Evolutionary conservation across 2,888 invertebrate genomes (phyloP), one percentile per base, ranked within the genome.

Genomic region (Hirudinaria manillensis): DNA sequence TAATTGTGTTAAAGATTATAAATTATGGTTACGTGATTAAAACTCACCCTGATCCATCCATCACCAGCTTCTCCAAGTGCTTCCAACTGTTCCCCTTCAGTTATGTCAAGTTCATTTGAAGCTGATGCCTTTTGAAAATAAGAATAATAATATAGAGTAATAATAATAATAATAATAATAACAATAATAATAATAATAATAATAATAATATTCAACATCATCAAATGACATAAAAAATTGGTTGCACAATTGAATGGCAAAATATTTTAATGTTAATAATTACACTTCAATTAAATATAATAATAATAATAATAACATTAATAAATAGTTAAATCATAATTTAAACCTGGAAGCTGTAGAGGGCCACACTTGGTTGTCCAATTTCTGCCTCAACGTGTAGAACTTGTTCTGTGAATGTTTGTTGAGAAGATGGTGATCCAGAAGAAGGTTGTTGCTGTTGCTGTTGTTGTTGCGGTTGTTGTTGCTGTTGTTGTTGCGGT

Each of bases 41-140:
- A 29, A 73, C 65, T 32, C 13, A 73, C 73, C 73, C 73, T 56
- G 61, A 73, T 73, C 73, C 73, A 73, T 29, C 73, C 73, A 73
- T 73, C 73, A 21, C 61, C 21, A 4, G 24, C 65, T 32, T 73
- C 73, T 65, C 73, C 73, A 32, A 73, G 24, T n/a, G 65, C 55
- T 36, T 73, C 56, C 61, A 73, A 36, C 10, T 34, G 32, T 21
- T 73, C 73, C 13, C 73, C 73, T n/a, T 73, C 73, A 4, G 21
- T 65, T 27, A 73, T 21, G 32, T 56, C 61, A 16, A 73, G 24
- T 61, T 73, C 73, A 65, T 73, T 36, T 3, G 34, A 34, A 13
- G n/a, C 65, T 2, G 73, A 36, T 3, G 55, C 73, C 73, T 73
- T 61, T 13, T 1, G 7, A 27, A 7, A 45, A 45, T 4, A 45